Conservation (phyloP, 1,140 invertebrate genomes). For the Centruroides vittatus region DNA sequence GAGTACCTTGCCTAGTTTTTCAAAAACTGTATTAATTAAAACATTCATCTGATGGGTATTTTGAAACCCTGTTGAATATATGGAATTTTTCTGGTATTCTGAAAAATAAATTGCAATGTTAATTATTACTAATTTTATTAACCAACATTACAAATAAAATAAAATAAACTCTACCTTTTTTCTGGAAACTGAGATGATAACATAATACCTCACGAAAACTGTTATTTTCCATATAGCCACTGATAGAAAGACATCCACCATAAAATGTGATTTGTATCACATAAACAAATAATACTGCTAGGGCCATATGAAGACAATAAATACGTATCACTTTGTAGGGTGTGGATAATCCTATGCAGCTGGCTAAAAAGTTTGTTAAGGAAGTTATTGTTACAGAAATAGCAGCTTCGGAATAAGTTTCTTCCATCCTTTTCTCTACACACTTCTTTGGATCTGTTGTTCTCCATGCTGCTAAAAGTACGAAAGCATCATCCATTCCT, state of each 20-base stretch:
- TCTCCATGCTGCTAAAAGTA: constrained; percentile 86
- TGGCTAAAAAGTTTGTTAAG: constrained; percentile 87
- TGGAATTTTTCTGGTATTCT: no score
- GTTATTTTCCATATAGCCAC: constrained; percentile 68
- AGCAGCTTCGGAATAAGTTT: constrained; percentile 82
- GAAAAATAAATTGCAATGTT: no score
- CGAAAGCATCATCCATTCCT: constrained; percentile 92
- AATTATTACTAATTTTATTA: no score
- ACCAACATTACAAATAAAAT: no score
- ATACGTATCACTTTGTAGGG: constrained; percentile 88
- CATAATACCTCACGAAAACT: constrained; percentile 50
- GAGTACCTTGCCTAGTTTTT: constrained; percentile 41
- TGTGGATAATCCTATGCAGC: constrained; percentile 86
- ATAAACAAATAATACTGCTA: constrained; percentile 82
- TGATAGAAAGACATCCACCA: constrained; percentile 71
- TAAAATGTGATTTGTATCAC: constrained; percentile 91
- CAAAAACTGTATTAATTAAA: no score
- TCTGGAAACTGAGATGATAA: no score
- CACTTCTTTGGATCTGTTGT: constrained; percentile 59
- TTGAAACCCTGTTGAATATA: no score
- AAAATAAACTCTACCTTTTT: no score
- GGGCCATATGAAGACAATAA: constrained; percentile 89
- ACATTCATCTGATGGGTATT: no score
- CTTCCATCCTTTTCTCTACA: constrained; percentile 69
- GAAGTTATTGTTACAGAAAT: constrained; percentile 97